A percentile compares a stretch with the other conserved stretches of the same genome.
Evolutionary conservation across 2,888 invertebrate species (phyloP).

Genomic region (Gastracanthus pulcherrimus): DNA sequence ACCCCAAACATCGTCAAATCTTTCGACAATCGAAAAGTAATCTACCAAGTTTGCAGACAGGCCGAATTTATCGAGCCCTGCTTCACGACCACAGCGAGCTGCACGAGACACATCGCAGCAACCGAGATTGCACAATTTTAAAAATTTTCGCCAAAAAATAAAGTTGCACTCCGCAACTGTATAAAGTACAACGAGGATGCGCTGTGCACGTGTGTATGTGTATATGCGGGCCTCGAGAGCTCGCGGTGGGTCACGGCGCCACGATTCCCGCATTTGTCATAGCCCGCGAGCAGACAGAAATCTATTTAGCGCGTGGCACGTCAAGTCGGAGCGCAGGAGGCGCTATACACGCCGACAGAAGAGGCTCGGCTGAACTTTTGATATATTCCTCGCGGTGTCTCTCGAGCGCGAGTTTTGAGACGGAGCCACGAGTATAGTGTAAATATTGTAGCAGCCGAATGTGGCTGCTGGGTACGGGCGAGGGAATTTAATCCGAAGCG

Average conservation of each 20-base stretch:
- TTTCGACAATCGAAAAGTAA: neutral
- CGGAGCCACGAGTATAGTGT: too few species aligned
- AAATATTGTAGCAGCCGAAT: neutral
- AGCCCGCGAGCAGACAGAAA: conserved; percentile 34
- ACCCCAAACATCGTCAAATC: neutral
- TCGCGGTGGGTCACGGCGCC: conserved; percentile 3
- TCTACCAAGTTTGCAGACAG: neutral
- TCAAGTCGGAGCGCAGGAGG: conserved; percentile 2
- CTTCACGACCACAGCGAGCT: neutral
- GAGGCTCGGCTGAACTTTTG: conserved; percentile 14
- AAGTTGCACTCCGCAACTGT: too few species aligned
- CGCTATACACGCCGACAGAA: neutral
- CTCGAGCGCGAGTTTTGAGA: neutral
- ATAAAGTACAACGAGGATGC: neutral
- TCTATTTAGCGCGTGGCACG: conserved; percentile 52
- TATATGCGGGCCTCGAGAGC: conserved; percentile 14
- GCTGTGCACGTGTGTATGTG: neutral
- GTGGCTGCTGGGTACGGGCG: neutral
- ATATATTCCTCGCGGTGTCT: neutral
- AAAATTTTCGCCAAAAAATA: neutral
- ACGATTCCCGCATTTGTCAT: conserved; percentile 55
- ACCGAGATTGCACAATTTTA: neutral
- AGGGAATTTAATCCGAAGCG: neutral
- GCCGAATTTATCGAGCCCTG: neutral
- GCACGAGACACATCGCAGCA: neutral